Evolutionary conservation across 2,113 vertebrate species (phyloP).

Genomic region (Otolemur garnettii): DNA sequence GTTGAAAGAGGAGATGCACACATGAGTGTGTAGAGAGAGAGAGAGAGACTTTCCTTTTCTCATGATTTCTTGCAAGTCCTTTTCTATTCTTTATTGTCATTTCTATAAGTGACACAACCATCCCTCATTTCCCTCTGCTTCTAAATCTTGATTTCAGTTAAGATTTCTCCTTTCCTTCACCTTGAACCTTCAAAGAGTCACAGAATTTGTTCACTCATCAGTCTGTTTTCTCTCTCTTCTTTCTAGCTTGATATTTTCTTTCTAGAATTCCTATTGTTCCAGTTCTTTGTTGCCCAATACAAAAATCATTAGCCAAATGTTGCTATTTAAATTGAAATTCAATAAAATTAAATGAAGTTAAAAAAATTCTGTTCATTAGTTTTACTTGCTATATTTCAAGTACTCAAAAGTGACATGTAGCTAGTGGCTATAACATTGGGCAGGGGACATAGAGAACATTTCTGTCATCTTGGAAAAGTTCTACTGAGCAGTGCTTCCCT

Average conservation of each 20-base stretch:
- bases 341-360: neutral
- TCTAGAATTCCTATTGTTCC: neutral
- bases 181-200: neutral
- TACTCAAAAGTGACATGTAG: neutral
- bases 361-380: neutral
- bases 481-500: neutral
- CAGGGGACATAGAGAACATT: neutral
- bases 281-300: neutral
- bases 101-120: neutral
- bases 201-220: neutral
- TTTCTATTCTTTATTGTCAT: neutral
- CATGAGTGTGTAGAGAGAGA: neutral
- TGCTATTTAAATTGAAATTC: neutral
- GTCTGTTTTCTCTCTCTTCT: neutral
- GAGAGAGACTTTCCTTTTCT: neutral
- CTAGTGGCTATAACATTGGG: too few relatives aligned
- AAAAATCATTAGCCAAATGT: neutral
- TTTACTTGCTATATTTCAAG: neutral
- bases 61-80: neutral
- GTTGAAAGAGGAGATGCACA: neutral
- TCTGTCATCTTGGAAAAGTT: neutral
- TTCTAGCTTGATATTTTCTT: neutral
- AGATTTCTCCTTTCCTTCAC: neutral
- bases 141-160: neutral
- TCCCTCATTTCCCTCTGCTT: constrained; percentile 30